Evolutionary conservation across 1,140 invertebrate genomes (phyloP).

Genomic region (Ylistrum balloti): DNA sequence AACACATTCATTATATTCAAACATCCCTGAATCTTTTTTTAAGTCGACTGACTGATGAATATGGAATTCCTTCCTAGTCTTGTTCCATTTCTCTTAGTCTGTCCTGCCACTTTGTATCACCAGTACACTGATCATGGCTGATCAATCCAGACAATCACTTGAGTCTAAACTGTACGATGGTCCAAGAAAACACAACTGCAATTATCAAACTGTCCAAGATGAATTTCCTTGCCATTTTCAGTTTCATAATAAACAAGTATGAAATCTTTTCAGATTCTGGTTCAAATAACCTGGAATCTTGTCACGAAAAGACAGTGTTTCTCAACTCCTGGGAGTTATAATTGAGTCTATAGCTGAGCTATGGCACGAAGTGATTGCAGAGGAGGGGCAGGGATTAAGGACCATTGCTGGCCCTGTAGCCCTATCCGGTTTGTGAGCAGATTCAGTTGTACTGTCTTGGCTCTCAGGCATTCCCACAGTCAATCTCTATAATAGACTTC

Average conservation of each 20-base stretch:
- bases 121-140: neutral
- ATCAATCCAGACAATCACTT: neutral
- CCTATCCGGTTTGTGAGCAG: neutral
- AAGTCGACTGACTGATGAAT: conserved; percentile 13
- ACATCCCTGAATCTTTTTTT: conserved; percentile 21
- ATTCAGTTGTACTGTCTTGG: neutral
- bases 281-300: neutral
- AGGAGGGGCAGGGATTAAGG: neutral
- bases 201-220: conserved; percentile 27
- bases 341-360: neutral
- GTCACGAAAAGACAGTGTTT: neutral
- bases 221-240: conserved; percentile 35
- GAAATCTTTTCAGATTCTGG: neutral
- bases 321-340: neutral
- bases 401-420: neutral
- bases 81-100: neutral
- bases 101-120: neutral
- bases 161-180: neutral
- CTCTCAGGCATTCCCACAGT: conserved; percentile 85
- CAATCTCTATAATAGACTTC: conserved; percentile 98
- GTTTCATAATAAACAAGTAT: neutral
- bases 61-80: neutral
- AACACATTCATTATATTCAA: neutral
- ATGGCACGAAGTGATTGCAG: conserved; percentile 21
- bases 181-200: conserved; percentile 38